These are phyloP conservation scores for Valencia hispanica DNA, from an alignment of 2,797 vertebrate species.

Conservation along the genomic window DNA sequence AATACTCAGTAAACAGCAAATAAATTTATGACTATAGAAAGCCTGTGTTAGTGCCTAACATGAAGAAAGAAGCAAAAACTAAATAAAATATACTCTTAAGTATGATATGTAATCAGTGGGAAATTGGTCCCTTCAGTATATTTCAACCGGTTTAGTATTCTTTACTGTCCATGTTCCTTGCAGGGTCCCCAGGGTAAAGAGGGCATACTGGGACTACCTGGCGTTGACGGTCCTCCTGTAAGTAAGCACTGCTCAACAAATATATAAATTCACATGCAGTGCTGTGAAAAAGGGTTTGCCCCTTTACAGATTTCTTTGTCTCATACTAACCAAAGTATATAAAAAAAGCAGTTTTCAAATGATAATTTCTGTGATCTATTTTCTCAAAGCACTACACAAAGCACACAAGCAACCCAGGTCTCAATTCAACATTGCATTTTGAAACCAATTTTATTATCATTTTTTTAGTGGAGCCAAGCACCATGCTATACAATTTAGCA, in stretches of 20 bases:
- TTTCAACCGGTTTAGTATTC: slow-evolving; percentile 25
- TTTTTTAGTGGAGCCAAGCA: neutral
- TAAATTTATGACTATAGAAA: slow-evolving; percentile 42
- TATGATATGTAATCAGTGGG: slow-evolving; percentile 30
- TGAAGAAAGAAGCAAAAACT: slow-evolving; percentile 37
- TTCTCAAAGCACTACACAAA: neutral
- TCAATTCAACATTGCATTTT: neutral
- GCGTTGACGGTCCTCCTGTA: slow-evolving; percentile 89
- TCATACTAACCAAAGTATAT: neutral
- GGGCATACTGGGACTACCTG: slow-evolving; percentile 86
- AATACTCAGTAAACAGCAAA: slow-evolving; percentile 66
- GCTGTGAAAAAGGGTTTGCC: neutral
- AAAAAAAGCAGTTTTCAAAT: neutral
- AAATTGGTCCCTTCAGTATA: slow-evolving; percentile 24
- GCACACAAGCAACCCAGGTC: neutral
- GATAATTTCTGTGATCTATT: neutral
- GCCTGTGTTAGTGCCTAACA: slow-evolving; percentile 22
- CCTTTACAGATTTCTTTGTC: neutral
- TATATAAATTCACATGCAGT: slow-evolving; percentile 5
- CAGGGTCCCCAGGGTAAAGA: slow-evolving; percentile 89
- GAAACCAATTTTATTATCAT: neutral
- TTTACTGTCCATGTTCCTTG: slow-evolving; percentile 35
- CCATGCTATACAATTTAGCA: neutral
- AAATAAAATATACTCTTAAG: slow-evolving; percentile 30
- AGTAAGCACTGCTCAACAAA: slow-evolving; percentile 68